These are phyloP conservation scores for Sula dactylatra DNA, from an alignment of 2,113 vertebrate species.

Conservation along the genomic window DNA sequence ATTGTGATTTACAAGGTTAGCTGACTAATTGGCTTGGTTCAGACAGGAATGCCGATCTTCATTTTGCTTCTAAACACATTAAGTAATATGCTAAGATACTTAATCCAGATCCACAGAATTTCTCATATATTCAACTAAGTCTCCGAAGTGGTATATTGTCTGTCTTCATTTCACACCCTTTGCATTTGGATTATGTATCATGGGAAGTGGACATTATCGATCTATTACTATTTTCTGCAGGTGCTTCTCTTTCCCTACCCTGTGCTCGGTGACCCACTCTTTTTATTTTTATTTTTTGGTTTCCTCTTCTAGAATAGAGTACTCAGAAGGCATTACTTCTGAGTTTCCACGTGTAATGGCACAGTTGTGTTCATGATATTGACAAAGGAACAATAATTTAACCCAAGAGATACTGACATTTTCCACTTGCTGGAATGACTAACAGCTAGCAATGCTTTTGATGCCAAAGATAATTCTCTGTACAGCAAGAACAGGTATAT, in stretches of 20 bases:
- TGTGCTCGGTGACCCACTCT: neutral
- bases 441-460: neutral
- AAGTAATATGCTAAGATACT: neutral
- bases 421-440: neutral
- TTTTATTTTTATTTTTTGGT: neutral
- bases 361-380: neutral
- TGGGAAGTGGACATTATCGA: neutral
- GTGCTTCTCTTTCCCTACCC: neutral
- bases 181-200: constrained; percentile 18
- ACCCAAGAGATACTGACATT: neutral
- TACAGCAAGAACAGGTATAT: neutral
- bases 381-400: neutral
- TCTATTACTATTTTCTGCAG: constrained; percentile 24
- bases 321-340: neutral
- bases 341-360: neutral
- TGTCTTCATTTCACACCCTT: constrained; percentile 23
- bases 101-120: neutral
- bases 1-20: constrained; percentile 38
- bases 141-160: neutral
- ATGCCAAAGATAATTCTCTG: neutral
- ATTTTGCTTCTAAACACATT: constrained; percentile 32
- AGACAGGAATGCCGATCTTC: neutral
- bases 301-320: neutral
- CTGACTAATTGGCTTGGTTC: neutral
- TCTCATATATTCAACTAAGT: neutral